Base-by-base conservation (phyloP, 2,113 vertebrate species). In the Plotosus lineatus region DNA sequence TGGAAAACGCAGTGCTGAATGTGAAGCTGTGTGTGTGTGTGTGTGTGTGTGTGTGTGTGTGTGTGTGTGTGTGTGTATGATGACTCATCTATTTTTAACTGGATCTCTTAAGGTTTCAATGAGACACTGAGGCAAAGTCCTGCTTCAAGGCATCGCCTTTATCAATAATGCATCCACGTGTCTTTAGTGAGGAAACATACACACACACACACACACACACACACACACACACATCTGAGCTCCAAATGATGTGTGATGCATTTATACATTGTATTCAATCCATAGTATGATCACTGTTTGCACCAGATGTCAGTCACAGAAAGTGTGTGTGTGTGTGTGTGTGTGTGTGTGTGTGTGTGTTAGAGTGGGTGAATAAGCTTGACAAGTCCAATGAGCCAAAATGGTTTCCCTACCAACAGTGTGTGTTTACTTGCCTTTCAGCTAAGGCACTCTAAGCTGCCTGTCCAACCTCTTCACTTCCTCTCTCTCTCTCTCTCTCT, bases 21-120 rank as follows among this genome's bases (percentile, higher is more conserved):
- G 80, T 75, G 83, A 48, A 74, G 66, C 75, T 9, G 2, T n/a
- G 21, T 42, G 63, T 66, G 61, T 65, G 61, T 65, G 26, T 44
- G 40, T 42, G 23, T 46, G 40, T 44, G 63, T 36, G 63, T 19
- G 46, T 51, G 46, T 50, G 71, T 73, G 71, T 73, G 71, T 53
- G 69, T 51, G 69, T 36, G 69, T 82, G 84, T 78, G 77, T 84
- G 72, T 86, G 81, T 44, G 74, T 80, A 50, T 80, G 79, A 78
- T 78, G 61, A 81, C 80, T 86, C 88, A 88, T 89, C 83, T 85
- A 89, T 89, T 85, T 86, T 88, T 89, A 77, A 87, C 72, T 65
- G 12, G 8, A 75, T 85, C 83, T 84, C 79, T 83, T 87, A 86
- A 71, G 68, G 61, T 83, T 82, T 86, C 72, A 85, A 78, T 86